Percentiles rank a stretch among this genome's conserved stretches.
These are phyloP conservation scores for Drosophila sproati DNA, from an alignment of 1,140 invertebrate species.

Conservation along the genomic window DNA sequence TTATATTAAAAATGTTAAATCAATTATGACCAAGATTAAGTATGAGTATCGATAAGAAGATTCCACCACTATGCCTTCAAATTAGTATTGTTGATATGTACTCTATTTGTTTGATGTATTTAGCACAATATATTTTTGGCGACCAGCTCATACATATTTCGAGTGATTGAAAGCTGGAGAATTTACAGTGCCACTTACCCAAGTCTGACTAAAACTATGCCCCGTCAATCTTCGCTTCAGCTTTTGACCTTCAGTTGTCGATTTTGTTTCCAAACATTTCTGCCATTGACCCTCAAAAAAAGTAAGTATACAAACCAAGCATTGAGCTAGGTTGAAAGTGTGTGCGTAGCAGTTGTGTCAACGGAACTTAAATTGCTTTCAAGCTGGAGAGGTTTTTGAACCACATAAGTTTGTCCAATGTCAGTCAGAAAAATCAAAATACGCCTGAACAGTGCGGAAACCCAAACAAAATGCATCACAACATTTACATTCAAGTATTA, in stretches of 20 bases:
- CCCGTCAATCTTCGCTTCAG: slow-evolving; percentile 18
- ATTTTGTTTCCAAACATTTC: slow-evolving; percentile 47
- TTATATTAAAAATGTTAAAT: too few relatives aligned
- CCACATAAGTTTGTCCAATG: slow-evolving; percentile 58
- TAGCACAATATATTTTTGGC: slow-evolving; percentile 1
- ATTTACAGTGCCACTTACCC: not conserved
- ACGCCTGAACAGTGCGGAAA: slow-evolving; percentile 50
- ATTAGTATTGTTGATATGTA: slow-evolving; percentile 13
- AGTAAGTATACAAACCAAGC: slow-evolving; percentile 23
- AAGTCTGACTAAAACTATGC: not conserved
- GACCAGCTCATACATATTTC: too few relatives aligned
- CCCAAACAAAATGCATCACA: slow-evolving; percentile 50
- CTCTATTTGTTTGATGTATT: slow-evolving; percentile 17
- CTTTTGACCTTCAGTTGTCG: slow-evolving; percentile 32
- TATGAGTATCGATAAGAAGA: not conserved
- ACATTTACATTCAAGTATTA: slow-evolving; percentile 51
- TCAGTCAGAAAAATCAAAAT: slow-evolving; percentile 26
- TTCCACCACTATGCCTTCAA: not conserved
- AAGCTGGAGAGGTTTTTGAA: slow-evolving; percentile 72
- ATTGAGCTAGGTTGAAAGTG: slow-evolving; percentile 33
- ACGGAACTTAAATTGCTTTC: slow-evolving; percentile 75
- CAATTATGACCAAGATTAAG: too few relatives aligned
- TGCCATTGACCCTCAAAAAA: slow-evolving; percentile 57
- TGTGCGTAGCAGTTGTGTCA: slow-evolving; percentile 59
- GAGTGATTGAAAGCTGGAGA: slow-evolving; percentile 3